These are phyloP conservation scores for Crioceris asparagi DNA, from an alignment of 2,888 invertebrate genomes.

Conservation along the genomic window DNA sequence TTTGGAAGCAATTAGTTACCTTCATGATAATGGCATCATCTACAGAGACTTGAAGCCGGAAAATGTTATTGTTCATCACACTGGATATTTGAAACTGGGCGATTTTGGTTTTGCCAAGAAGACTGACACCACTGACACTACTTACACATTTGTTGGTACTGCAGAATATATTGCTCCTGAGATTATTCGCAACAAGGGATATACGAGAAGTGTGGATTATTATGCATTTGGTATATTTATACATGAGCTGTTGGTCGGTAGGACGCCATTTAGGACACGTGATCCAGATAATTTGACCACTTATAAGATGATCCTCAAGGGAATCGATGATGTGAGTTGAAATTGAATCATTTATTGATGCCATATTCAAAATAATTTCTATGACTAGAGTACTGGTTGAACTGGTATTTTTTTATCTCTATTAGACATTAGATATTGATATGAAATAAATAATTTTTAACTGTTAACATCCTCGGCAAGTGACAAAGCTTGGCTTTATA, in stretches of 20 bases:
- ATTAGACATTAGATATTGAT: too few relatives aligned
- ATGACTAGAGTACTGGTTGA: too few relatives aligned
- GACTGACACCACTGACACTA: constrained; percentile 58
- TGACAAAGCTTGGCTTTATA: too few relatives aligned
- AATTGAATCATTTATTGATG: too few relatives aligned
- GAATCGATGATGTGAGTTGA: too few relatives aligned
- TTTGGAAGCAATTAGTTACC: constrained; percentile 78
- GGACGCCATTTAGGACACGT: constrained; percentile 59
- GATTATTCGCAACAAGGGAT: constrained; percentile 75
- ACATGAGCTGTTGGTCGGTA: constrained; percentile 74
- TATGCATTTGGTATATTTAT: constrained; percentile 86
- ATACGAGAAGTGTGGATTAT: constrained; percentile 78
- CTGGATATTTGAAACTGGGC: constrained; percentile 82
- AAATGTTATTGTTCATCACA: constrained; percentile 73
- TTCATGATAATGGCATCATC: constrained; percentile 74
- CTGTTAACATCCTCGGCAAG: too few relatives aligned
- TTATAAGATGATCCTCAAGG: constrained; percentile 75
- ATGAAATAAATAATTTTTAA: too few relatives aligned
- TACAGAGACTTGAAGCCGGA: constrained; percentile 86
- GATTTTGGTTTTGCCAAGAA: constrained; percentile 91
- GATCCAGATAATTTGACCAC: constrained; percentile 84
- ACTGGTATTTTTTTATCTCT: too few relatives aligned
- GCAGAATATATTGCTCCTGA: constrained; percentile 83
- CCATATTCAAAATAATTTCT: too few relatives aligned
- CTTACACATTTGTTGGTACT: constrained; percentile 92